phyloP scores from a whole-genome alignment of 2,113 vertebrate genomes.

The Apodemus sylvaticus region DNA sequence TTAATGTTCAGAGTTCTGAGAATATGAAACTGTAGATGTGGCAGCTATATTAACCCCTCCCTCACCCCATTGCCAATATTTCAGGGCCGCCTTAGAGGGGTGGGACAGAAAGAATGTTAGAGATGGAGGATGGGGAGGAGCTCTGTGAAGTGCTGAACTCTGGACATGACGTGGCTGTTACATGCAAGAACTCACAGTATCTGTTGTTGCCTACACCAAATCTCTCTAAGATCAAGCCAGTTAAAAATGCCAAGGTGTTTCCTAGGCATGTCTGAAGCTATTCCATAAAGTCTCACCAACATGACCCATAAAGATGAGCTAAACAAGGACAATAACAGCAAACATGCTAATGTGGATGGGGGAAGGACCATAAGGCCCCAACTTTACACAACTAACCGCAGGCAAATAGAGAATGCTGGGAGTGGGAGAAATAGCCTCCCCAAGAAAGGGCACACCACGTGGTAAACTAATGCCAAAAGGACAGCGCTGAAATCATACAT shows the following conservation, averaged over 20 bases:
- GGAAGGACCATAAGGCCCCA: background rate
- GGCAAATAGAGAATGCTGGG: background rate
- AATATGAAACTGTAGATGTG: background rate
- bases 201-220: background rate
- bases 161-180: background rate
- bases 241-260: background rate
- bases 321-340: background rate
- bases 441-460: background rate
- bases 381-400: background rate
- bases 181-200: background rate
- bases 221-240: background rate
- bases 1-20: background rate
- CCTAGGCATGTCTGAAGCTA: background rate
- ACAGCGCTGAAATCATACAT: background rate
- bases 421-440: background rate
- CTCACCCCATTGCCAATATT: too few relatives aligned
- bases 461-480: background rate
- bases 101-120: background rate
- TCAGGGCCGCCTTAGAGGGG: too few relatives aligned
- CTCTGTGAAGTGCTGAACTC: background rate
- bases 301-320: background rate
- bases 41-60: background rate
- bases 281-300: background rate
- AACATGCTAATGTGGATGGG: background rate
- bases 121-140: background rate